Conservation (phyloP, 2,888 invertebrate species). For the Cabera pusaria region DNA sequence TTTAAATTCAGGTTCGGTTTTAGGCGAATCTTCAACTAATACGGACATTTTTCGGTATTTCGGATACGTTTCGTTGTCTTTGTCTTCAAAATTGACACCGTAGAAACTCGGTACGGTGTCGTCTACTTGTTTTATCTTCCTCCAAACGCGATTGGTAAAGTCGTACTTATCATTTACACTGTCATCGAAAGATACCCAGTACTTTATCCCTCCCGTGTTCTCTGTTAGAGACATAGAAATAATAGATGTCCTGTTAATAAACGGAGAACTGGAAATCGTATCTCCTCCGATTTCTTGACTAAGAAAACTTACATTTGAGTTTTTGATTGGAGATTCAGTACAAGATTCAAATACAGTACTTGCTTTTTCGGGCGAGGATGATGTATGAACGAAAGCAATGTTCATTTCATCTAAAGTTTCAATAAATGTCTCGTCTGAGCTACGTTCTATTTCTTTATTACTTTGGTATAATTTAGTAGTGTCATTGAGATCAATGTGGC, state of each 20-base stretch:
- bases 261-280: constrained; percentile 56
- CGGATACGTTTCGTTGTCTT: constrained; percentile 13
- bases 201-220: constrained; percentile 68
- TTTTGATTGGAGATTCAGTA: constrained; percentile 55
- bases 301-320: constrained; percentile 14
- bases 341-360: constrained; percentile 50
- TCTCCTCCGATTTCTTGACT: constrained; percentile 47
- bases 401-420: constrained; percentile 44
- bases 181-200: constrained; percentile 75
- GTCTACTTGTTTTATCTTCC: constrained; percentile 37
- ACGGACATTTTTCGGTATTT: constrained; percentile 14
- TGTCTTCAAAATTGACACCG: constrained; percentile 23
- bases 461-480: no score
- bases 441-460: neutral
- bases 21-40: constrained; percentile 9
- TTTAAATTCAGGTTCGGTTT: neutral
- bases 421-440: constrained; percentile 1
- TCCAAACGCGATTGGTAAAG: constrained; percentile 10
- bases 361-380: constrained; percentile 51
- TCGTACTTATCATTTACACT: constrained; percentile 33
- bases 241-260: constrained; percentile 55
- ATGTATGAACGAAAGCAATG: constrained; percentile 52
- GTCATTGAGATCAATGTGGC: no score
- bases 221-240: constrained; percentile 70
- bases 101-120: constrained; percentile 64